A percentile compares a stretch with the other conserved stretches of the same genome.
Evolutionary conservation across 35 echinoderm and acorn worm species (phyloP).

Genomic region (Lytechinus pictus): DNA sequence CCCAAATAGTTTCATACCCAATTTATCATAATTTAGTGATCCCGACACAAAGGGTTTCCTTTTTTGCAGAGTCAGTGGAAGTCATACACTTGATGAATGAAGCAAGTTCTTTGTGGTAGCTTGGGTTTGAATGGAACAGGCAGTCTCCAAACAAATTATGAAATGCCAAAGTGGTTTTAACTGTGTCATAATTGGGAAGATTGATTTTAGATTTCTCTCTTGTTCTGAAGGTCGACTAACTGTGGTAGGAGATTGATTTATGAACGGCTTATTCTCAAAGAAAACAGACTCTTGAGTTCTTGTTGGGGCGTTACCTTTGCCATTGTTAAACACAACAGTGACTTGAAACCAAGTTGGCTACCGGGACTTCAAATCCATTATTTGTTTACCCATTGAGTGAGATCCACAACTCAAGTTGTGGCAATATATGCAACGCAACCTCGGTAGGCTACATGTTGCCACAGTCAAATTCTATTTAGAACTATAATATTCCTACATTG

Average conservation of each 20-base stretch:
- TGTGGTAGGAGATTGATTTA: not conserved
- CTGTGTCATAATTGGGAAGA: conserved; percentile 10
- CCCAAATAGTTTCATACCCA: not conserved
- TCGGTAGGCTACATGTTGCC: too few species aligned
- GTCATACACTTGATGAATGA: not conserved
- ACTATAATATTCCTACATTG: too few species aligned
- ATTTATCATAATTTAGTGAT: not conserved
- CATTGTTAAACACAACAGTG: too few species aligned
- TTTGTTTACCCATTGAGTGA: too few species aligned
- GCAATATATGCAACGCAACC: too few species aligned
- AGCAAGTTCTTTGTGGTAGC: not conserved
- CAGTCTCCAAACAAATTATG: not conserved
- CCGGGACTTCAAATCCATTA: too few species aligned
- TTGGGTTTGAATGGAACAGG: not conserved
- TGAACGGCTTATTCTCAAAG: not conserved
- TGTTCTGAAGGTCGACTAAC: not conserved
- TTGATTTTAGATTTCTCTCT: not conserved
- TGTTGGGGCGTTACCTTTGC: too few species aligned
- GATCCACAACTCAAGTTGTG: too few species aligned
- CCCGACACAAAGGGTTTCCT: not conserved
- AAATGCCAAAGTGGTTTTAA: conserved; percentile 13
- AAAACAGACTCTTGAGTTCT: not conserved
- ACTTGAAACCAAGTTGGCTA: too few species aligned
- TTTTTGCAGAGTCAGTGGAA: not conserved
- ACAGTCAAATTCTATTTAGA: too few species aligned